These are phyloP conservation scores for Campoletis raptor DNA, from an alignment of 2,888 invertebrate genomes.

Conservation along the genomic window DNA sequence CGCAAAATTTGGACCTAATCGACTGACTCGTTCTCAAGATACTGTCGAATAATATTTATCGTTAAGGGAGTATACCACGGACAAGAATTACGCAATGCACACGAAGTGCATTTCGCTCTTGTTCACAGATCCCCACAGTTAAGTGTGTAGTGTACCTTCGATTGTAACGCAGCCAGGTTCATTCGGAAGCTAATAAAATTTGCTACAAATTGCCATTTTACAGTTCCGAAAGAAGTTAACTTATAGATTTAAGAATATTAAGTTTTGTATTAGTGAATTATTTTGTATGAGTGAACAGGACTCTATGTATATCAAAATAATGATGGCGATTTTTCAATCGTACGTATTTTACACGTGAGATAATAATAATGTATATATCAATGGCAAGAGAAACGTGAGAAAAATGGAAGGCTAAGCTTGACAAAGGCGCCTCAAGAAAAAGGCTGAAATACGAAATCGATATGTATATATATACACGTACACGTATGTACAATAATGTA, in stretches of 20 bases:
- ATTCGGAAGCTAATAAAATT: neutral
- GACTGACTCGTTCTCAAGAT: too few relatives aligned
- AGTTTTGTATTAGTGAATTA: too few relatives aligned
- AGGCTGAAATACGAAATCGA: slow-evolving; percentile 36
- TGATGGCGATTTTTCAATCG: slow-evolving; percentile 20
- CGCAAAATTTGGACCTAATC: too few relatives aligned
- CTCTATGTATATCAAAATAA: neutral
- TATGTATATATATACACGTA: slow-evolving; percentile 10
- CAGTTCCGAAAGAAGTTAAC: neutral
- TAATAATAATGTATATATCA: slow-evolving; percentile 32
- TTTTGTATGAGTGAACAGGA: neutral
- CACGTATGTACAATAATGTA: neutral
- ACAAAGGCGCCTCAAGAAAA: slow-evolving; percentile 41
- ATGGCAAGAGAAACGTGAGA: slow-evolving; percentile 21
- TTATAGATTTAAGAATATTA: neutral
- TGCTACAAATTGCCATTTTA: neutral
- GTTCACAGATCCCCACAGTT: neutral
- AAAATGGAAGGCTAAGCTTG: slow-evolving; percentile 31
- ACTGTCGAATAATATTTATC: too few relatives aligned
- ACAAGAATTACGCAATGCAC: too few relatives aligned
- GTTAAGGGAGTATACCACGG: too few relatives aligned
- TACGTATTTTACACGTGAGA: slow-evolving; percentile 15
- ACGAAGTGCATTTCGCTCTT: too few relatives aligned
- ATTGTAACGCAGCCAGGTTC: neutral
- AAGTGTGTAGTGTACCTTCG: neutral